Base-by-base conservation (phyloP, 2,113 vertebrate genomes). In the Coptodon rendalli region DNA sequence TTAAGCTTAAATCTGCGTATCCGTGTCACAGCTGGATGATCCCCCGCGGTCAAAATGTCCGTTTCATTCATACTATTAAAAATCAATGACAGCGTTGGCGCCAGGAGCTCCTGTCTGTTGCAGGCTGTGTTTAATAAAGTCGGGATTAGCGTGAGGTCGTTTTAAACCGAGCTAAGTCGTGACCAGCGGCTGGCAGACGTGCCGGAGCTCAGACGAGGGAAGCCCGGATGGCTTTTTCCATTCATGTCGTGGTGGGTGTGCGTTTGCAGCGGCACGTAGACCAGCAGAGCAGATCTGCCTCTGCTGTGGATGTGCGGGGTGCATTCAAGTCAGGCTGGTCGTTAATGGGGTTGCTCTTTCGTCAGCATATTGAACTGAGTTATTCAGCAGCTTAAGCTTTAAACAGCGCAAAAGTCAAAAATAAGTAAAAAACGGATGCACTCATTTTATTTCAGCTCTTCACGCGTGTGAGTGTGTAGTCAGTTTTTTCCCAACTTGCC, bases 181-280 rank as follows among this genome's bases (percentile, higher is more conserved):
- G 73, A 10, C 11, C 9, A 1, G 8, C 40, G 17, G 17, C 59
- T 6, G 54, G 43, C 22, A 17, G 4, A 11, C 7, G 11, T 34
- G 16, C 1, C n/a, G 50, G 48, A 54, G 22, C 11, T 27, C 63
- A 12, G 36, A 43, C 71, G 82, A 34, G n/a, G 68, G 36, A 66
- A 50, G 13, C 19, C 19, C 16, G 1, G 38, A 11, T 36, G 43
- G 22, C 81, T 16, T 83, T 87, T 79, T 86, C 22, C 76, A 3
- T 56, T 83, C 4, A 81, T 86, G 89, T 92, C 66, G 53, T 38
- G 89, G 89, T 83, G 93, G 82, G 90, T 79, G 91, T 89, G 92
- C 93, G 93, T 92, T 94, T 38, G 19, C 80, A 71, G 84, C 89
- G 0, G 95, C 95, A 95, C 94, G 95, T 96, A 95, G 81, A 52